Evolutionary conservation across 1,140 invertebrate species (phyloP), one percentile per base, ranked within the genome.

Genomic region (Nomia melanderi): DNA sequence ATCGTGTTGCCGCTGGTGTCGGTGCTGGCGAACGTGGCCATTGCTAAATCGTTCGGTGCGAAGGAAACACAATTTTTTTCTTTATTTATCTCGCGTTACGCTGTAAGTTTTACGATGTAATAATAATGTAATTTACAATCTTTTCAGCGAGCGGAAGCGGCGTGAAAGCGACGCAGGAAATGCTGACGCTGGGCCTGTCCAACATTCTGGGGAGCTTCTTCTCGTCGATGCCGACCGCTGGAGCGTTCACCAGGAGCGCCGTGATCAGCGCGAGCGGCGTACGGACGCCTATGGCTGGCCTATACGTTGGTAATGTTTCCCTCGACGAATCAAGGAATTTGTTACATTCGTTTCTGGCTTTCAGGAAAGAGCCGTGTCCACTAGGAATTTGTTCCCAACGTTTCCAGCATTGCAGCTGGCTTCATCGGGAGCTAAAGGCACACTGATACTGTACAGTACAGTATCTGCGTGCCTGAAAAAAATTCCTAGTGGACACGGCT

Each of bases 21-120:
- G 20, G 94, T 97, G 50, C 91, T 97, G 56, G 95, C 96, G 33
- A 96, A 96, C 81, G 94, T 97, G 11, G 96, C 96, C 1, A 96
- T 97, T 74, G 96, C 95, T 2, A 97, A 96, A 92, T 94, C 95
- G 66, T 97, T 96, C 83, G 93, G 95, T 96, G 91, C 93, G 92
- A 92, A n/a, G 2, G 4, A 17, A 36, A 44, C 1, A 50, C 8
- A 8, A 20, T 20, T 9, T 44, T 17, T n/a, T 6, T 17, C 20
- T 47, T 47, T 44, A 12, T 44, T 14, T 44, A n/a, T n/a, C n/a
- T n/a, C n/a, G n/a, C n/a, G n/a, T n/a, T n/a, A n/a, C n/a, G n/a
- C n/a, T n/a, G n/a, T n/a, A n/a, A n/a, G n/a, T n/a, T n/a, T n/a
- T n/a, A n/a, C n/a, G n/a, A 14, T 12, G 12, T 17, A 44, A 14